phyloP scores from a whole-genome alignment of 1,140 invertebrate species.

The Adelges cooleyi region DNA sequence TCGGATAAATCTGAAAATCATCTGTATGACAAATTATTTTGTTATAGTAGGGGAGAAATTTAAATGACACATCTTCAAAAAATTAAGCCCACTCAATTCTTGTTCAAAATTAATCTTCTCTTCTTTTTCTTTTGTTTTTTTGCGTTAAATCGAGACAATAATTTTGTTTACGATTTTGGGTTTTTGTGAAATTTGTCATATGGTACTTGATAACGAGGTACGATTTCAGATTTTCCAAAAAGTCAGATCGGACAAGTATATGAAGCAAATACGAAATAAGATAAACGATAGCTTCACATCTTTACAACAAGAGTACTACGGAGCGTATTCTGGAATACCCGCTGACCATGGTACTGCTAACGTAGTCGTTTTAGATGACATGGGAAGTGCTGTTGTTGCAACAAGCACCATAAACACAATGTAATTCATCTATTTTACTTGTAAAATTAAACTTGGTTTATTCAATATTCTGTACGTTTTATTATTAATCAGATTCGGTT shows the following conservation, averaged over 20 bases:
- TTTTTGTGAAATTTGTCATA: too few relatives aligned
- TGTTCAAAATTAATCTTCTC: not conserved
- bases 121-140: not conserved
- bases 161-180: too few relatives aligned
- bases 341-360: slow-evolving; percentile 75
- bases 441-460: not conserved
- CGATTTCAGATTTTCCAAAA: not conserved
- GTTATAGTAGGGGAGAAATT: too few relatives aligned
- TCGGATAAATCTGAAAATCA: too few relatives aligned
- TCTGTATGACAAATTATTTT: too few relatives aligned
- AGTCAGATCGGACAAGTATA: slow-evolving; percentile 52
- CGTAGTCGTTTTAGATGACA: slow-evolving; percentile 62
- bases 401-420: slow-evolving; percentile 55
- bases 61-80: too few relatives aligned
- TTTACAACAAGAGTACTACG: slow-evolving; percentile 56
- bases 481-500: slow-evolving; percentile 54
- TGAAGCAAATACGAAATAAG: slow-evolving; percentile 45
- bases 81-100: too few relatives aligned
- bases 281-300: slow-evolving; percentile 59
- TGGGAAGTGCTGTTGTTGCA: slow-evolving; percentile 77
- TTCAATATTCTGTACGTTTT: too few relatives aligned
- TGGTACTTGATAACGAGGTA: too few relatives aligned
- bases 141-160: too few relatives aligned
- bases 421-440: not conserved
- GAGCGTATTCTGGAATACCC: slow-evolving; percentile 43